These are phyloP conservation scores for Stenodera caucasica DNA, from an alignment of 2,888 invertebrate genomes.

Conservation along the genomic window DNA sequence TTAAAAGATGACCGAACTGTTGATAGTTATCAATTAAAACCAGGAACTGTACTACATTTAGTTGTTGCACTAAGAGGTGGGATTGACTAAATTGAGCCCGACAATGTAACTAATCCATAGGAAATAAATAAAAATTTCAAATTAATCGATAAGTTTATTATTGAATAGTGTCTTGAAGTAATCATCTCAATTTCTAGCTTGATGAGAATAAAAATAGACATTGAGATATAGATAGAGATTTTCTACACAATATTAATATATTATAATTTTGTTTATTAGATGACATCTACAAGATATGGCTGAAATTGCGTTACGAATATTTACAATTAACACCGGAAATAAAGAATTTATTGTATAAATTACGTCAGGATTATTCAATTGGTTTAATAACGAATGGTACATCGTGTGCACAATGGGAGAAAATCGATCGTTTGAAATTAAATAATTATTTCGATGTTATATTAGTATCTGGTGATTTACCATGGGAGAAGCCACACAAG, in stretches of 20 bases:
- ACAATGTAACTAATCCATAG: background rate
- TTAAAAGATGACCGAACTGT: conserved; percentile 51
- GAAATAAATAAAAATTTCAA: background rate
- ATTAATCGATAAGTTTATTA: too few species aligned
- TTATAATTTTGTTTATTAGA: conserved; percentile 54
- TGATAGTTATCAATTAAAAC: conserved; percentile 49
- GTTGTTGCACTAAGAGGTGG: conserved; percentile 53
- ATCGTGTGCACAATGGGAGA: conserved; percentile 87
- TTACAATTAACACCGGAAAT: conserved; percentile 71
- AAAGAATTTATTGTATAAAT: conserved; percentile 66
- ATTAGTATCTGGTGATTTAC: conserved; percentile 80
- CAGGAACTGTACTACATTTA: conserved; percentile 50
- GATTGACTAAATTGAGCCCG: background rate
- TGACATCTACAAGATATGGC: conserved; percentile 76
- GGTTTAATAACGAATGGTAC: conserved; percentile 87
- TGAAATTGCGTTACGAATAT: conserved; percentile 76
- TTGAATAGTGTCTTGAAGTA: too few species aligned
- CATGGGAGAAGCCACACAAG: conserved; percentile 84
- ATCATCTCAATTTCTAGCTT: background rate
- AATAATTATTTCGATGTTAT: conserved; percentile 76
- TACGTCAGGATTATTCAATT: conserved; percentile 74
- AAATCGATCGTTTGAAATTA: conserved; percentile 71
- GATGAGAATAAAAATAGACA: background rate
- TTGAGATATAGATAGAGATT: background rate
- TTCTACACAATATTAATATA: background rate